phyloP scores from a whole-genome alignment of 2,113 vertebrate genomes.

The Gorsachius goisagi region DNA sequence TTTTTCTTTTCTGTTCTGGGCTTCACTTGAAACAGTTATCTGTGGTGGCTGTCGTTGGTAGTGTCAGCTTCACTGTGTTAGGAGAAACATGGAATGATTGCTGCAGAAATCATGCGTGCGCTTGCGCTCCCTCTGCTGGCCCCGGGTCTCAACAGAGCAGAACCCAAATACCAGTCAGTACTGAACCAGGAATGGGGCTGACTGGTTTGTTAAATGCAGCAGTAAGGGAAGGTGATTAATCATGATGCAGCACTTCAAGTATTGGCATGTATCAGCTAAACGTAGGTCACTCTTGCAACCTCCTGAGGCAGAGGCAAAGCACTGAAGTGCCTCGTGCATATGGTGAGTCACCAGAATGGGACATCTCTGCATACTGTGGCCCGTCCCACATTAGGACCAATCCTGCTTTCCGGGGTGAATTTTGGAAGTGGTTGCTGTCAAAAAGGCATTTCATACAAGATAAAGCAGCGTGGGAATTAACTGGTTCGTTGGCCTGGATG shows the following conservation, averaged over 20 bases:
- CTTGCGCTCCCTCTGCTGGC: neutral
- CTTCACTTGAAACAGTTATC: neutral
- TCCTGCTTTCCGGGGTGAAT: neutral
- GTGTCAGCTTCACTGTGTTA: neutral
- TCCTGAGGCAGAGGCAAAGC: neutral
- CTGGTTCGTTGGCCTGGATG: neutral
- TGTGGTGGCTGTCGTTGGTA: neutral
- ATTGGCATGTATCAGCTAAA: neutral
- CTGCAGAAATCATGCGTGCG: neutral
- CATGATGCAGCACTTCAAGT: accelerated
- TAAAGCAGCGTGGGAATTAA: neutral
- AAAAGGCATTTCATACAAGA: neutral
- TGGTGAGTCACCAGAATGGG: neutral
- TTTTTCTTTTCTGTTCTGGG: neutral
- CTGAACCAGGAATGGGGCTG: neutral
- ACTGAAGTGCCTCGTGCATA: accelerated
- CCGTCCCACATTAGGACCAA: accelerated
- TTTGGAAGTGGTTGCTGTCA: neutral
- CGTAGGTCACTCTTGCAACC: neutral
- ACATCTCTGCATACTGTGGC: neutral
- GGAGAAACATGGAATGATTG: neutral
- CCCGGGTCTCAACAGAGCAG: neutral
- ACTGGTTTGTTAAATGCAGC: neutral
- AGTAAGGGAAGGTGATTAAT: neutral
- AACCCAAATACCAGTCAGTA: neutral